Evolutionary conservation across 2,797 vertebrate species (phyloP), one percentile per base, ranked within the genome.

Genomic region (Sebastolobus altivelis): DNA sequence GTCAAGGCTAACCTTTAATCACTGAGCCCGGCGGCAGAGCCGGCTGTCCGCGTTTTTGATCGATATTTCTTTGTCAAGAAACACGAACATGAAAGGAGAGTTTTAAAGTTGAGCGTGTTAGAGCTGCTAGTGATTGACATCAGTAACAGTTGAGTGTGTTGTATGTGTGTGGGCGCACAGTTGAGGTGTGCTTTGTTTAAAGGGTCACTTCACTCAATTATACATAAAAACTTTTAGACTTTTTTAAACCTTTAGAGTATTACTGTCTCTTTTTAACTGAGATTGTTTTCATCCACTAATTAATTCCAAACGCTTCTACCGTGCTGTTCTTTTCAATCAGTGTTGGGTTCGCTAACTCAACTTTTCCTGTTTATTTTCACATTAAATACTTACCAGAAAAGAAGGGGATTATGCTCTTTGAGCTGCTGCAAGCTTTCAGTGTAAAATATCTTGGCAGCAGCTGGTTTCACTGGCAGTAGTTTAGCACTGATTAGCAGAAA

Each of bases 1-100:
- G 80, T 80, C 77, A 61, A 31, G 37, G 60, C 78, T 71, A 65
- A 92, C 89, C 91, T 94, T 93, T 92, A 84, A 86, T 87, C 56
- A 62, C 72, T 1, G 43, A 27, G 43, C 58, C 61, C 2, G 1
- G 25, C 6, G 20, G 65, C 76, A 27, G 65, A 69, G 70, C 43
- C 14, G 1, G 12, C 31, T 31, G 25, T 31, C 54, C 27, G 9
- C 3, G 1, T 0, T 43, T 59, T 4, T 72, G 82, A 88, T 81
- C 46, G 80, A 83, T 77, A 49, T 49, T 27, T 55, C 62, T 69
- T 52, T 72, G 69, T 71, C 11, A 20, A 37, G 25, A 63, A 49
- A 79, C 22, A 13, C 5, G 2, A 29, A 52, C 58, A 74, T 60
- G 61, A 81, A 71, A 68, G 63, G 38, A 68, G 43, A 74, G 65